A percentile compares a stretch with the other conserved stretches of the same genome.
These are phyloP conservation scores for Eupithecia insigniata DNA, from an alignment of 2,888 invertebrate genomes.

Conservation along the genomic window DNA sequence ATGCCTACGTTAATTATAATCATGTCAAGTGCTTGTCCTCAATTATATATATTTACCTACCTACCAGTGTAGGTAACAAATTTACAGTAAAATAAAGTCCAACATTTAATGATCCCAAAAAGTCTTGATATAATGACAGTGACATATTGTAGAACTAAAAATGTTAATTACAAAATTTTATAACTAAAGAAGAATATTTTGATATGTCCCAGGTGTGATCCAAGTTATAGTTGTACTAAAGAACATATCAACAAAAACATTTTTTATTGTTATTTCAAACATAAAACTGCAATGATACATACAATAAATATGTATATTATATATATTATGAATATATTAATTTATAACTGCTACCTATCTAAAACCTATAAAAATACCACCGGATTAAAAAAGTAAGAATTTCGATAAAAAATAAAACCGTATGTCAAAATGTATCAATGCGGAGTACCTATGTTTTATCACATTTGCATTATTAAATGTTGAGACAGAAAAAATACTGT, in stretches of 20 bases:
- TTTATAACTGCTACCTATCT: too few species aligned
- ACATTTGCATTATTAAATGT: background rate
- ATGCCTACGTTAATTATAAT: background rate
- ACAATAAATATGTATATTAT: background rate
- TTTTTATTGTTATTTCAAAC: background rate
- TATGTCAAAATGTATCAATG: background rate
- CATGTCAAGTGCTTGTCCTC: background rate
- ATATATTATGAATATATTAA: too few species aligned
- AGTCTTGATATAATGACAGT: background rate
- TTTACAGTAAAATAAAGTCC: background rate
- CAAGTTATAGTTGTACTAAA: background rate
- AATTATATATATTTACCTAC: background rate
- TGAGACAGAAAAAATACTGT: background rate
- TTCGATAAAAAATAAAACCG: background rate
- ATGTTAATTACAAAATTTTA: background rate
- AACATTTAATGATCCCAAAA: background rate
- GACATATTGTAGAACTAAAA: background rate
- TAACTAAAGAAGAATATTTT: background rate
- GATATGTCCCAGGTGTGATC: background rate
- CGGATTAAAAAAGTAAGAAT: background rate
- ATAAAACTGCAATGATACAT: background rate
- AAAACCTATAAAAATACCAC: background rate
- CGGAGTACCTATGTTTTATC: background rate
- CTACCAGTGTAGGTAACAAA: background rate
- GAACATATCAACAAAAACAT: background rate